phyloP scores from a whole-genome alignment of 2,888 invertebrate genomes.

The Drosophila neotestacea region DNA sequence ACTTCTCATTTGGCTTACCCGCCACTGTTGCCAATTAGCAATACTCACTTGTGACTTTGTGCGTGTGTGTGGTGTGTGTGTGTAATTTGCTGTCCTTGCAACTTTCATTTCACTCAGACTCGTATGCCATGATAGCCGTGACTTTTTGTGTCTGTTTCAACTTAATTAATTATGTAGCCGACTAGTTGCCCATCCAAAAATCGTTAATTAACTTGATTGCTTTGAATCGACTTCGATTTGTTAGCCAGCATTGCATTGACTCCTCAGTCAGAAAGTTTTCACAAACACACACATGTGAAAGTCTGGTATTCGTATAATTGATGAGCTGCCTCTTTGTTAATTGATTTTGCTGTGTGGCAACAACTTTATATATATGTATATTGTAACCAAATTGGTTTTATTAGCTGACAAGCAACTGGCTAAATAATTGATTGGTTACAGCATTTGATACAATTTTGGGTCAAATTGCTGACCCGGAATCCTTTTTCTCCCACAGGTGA shows the following conservation, averaged over 20 bases:
- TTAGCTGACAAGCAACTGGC: constrained; percentile 53
- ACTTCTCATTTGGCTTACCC: no score
- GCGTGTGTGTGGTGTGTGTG: constrained; percentile 6
- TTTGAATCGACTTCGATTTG: constrained; percentile 73
- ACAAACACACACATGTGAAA: constrained; percentile 16
- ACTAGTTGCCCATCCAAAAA: constrained; percentile 67
- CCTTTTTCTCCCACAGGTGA: constrained; percentile 28
- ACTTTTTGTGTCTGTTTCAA: constrained; percentile 47
- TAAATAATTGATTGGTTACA: constrained; percentile 60
- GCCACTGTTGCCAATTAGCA: constrained; percentile 34
- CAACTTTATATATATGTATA: constrained; percentile 37
- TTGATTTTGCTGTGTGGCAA: constrained; percentile 63
- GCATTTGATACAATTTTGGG: constrained; percentile 32
- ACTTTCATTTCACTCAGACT: constrained; percentile 2
- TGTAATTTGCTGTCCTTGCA: constrained; percentile 43
- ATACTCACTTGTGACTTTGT: constrained; percentile 5
- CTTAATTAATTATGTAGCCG: constrained; percentile 80
- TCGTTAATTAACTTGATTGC: constrained; percentile 81
- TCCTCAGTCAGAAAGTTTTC: constrained; percentile 61
- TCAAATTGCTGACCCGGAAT: constrained; percentile 32
- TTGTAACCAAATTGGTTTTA: constrained; percentile 61
- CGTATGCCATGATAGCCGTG: constrained; percentile 8
- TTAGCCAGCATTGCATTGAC: constrained; percentile 66
- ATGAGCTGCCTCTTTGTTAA: constrained; percentile 69
- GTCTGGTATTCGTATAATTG: constrained; percentile 55